Base-by-base conservation (phyloP, 2,888 invertebrate species). In the Oscheius sp. region DNA sequence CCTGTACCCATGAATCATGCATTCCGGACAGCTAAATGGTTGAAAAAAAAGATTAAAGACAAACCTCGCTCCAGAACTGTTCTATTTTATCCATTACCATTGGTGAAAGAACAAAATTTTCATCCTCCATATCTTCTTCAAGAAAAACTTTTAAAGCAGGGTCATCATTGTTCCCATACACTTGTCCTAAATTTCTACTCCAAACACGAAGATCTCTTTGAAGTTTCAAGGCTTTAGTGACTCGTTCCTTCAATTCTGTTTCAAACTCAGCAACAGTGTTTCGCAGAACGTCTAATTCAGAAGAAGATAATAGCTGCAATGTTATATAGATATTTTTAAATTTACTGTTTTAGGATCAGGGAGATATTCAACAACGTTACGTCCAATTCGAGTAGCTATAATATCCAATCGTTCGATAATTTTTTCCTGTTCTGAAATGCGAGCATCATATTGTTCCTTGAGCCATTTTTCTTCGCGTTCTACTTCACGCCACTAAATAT, bases 31-130 rank as follows among this genome's bases (percentile, higher is more conserved):
- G 17, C 67, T 67, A 17, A 24, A 57, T n/a, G n/a, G 14, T 8
- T n/a, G 14, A 17, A 32, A 20, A 33, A 33, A 36, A 36, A 14
- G 17, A 33, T 14, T 4, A 41, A 57, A 20, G 6, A 4, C 51
- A 49, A 22, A 59, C 59, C 59, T 59, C 59, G 6, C 26, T 24
- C 59, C 59, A 59, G 26, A 59, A 59, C 14, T 17, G 8, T 32
- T 59, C 44, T 12, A 59, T 26, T 1, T 14, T 38, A 14, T 59
- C 59, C 28, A 59, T 28, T 26, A 59, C 20, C 2, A 44, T 28
- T n/a, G 24, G 26, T 17, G 41, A 28, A 14, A 59, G 26, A 4
- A 26, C 28, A 26, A 59, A 59, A n/a, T 44, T 44, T 17, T 59
- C 59, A 30, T 59, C 28, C 2, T 44, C 28, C 12, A 59, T 44